Evolutionary conservation across 2,888 invertebrate genomes (phyloP).

Genomic region (Chouioia cunea): DNA sequence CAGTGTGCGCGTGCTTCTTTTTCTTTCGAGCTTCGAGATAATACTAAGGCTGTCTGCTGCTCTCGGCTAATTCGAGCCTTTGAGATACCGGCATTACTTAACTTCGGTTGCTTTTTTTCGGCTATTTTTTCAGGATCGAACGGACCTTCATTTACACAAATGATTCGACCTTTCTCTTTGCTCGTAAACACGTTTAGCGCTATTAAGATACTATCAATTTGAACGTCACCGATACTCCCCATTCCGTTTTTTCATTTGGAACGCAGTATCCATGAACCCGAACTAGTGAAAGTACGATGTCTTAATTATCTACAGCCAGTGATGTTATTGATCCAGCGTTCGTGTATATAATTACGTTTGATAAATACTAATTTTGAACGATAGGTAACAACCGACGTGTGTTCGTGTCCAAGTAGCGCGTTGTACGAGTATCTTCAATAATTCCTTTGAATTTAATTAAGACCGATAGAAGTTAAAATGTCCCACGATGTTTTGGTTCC

Average conservation of each 20-base stretch:
- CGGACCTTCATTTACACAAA: constrained; percentile 42
- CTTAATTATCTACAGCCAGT: constrained; percentile 17
- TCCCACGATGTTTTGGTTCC: neutral
- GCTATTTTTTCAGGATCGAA: constrained; percentile 13
- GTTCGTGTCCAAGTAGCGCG: too few relatives aligned
- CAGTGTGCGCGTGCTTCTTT: neutral
- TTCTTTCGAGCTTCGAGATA: constrained; percentile 44
- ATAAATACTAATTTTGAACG: too few relatives aligned
- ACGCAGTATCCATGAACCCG: neutral
- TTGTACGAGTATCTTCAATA: too few relatives aligned
- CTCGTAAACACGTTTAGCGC: constrained; percentile 35
- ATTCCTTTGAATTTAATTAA: too few relatives aligned
- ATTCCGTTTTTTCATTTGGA: constrained; percentile 10
- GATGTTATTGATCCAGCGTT: too few relatives aligned
- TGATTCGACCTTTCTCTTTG: constrained; percentile 42
- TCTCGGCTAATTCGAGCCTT: constrained; percentile 48
- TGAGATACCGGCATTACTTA: constrained; percentile 47
- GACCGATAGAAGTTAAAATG: too few relatives aligned
- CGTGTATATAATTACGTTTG: too few relatives aligned
- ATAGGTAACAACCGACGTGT: too few relatives aligned
- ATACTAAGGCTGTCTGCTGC: constrained; percentile 49
- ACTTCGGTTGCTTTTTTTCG: constrained; percentile 8
- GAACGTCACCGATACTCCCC: constrained; percentile 4
- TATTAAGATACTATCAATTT: constrained; percentile 44
- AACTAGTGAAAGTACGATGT: neutral